Base-by-base conservation (phyloP, 2,888 invertebrate genomes). In the Tenthredo livida region DNA sequence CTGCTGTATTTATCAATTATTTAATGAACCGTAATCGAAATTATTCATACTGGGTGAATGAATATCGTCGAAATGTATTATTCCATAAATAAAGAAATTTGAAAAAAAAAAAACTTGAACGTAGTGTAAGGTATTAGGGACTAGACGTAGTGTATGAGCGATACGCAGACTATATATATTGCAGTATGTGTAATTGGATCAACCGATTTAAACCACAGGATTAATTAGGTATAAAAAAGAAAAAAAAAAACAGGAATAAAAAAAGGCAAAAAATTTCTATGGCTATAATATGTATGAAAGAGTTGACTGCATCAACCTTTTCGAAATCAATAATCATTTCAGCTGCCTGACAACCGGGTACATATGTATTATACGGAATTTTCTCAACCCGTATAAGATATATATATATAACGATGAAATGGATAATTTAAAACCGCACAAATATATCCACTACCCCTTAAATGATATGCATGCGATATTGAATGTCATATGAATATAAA, bases 291-390 rank as follows among this genome's bases (percentile, higher is more conserved):
- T n/a, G n/a, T 7, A n/a, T 67, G 6, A 67, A 67, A 67, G 67
- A 67, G 33, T 67, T 67, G 67, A 67, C 67, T 67, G 67, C 67
- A 29, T 25, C 33, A 67, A 67, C 67, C 67, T 67, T 73, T 73
- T 73, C 73, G 17, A 73, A 73, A 73, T 73, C 40, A 73, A 73
- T 73, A 73, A 73, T 73, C 73, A 21, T 73, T 73, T 43, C 47
- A n/a, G 40, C 40, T 73, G 17, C 67, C 67, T 67, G 67, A 67
- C 67, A 33, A 67, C 67, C 33, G 67, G 6, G 67, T 29, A 67
- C 67, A 7, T 67, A 67, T 33, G 33, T 67, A 33, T 33, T 67
- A 67, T 33, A 67, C 67, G 7, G n/a, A 47, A 61, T 61, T 61
- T 54, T 25, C 58, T 58, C 9, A 12, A 65, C 10, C 2, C 65